Conservation (phyloP, 2,113 vertebrate species). For the Python bivittatus region DNA sequence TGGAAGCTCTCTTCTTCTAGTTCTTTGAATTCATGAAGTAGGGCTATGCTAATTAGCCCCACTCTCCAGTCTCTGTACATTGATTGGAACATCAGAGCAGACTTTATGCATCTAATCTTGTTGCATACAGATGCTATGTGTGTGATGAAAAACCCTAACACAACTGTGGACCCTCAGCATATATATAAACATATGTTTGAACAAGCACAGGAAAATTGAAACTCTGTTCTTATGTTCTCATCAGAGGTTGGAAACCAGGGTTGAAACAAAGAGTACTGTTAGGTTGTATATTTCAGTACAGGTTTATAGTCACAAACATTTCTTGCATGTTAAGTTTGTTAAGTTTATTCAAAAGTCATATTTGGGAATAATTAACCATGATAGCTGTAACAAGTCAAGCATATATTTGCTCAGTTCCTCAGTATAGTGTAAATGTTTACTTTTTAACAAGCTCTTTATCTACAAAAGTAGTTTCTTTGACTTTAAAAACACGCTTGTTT, state of each 20-base stretch:
- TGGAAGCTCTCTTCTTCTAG: neutral
- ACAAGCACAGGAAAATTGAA: neutral
- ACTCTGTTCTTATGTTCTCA: neutral
- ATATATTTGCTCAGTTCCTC: neutral
- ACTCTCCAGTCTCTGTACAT: neutral
- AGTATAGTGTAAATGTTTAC: neutral
- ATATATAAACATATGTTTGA: neutral
- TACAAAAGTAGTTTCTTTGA: neutral
- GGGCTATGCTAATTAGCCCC: neutral
- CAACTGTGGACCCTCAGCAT: neutral
- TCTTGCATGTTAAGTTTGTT: neutral
- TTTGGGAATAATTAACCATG: neutral
- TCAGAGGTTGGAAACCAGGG: neutral
- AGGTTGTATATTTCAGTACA: neutral
- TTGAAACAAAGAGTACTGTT: neutral
- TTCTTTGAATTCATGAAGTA: neutral
- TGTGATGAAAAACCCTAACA: neutral
- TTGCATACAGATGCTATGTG: neutral
- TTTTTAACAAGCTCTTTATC: conserved; percentile 9
- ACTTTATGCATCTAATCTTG: neutral
- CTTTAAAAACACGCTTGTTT: conserved; percentile 9
- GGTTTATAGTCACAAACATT: neutral
- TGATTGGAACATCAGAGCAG: neutral
- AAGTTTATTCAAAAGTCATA: neutral
- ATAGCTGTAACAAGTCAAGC: neutral